These are phyloP conservation scores for Acrobeloides nanus DNA, from an alignment of 2,888 invertebrate species.

Conservation along the genomic window DNA sequence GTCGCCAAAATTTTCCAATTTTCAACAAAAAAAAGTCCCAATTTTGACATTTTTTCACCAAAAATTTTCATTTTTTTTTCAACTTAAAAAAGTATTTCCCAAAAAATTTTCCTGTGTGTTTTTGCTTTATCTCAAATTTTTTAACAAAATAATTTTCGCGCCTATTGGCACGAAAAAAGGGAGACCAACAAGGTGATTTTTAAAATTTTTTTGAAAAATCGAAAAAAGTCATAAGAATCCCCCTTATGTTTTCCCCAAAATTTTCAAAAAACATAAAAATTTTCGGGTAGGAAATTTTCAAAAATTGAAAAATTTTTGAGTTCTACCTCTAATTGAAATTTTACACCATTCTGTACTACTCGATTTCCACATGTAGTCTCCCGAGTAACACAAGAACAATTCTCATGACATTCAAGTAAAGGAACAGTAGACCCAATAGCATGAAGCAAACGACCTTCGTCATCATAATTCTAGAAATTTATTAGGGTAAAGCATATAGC, in stretches of 20 bases:
- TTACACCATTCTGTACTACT: slow-evolving; percentile 31
- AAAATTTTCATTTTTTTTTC: no score
- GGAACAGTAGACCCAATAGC: slow-evolving; percentile 10
- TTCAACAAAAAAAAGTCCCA: no score
- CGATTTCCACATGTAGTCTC: slow-evolving; percentile 31
- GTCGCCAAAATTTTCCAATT: no score
- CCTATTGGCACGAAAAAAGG: slow-evolving; percentile 5
- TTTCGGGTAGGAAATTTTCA: no score
- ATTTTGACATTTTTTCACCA: no score
- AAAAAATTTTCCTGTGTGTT: no score
- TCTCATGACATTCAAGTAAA: slow-evolving; percentile 32
- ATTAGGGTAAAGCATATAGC: neutral
- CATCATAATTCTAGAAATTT: slow-evolving; percentile 11
- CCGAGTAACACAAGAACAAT: slow-evolving; percentile 25
- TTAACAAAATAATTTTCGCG: no score
- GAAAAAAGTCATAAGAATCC: neutral
- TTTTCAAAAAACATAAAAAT: no score
- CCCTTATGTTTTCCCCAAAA: no score
- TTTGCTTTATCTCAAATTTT: no score
- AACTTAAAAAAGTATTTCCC: no score
- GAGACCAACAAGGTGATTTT: neutral
- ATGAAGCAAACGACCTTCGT: slow-evolving; percentile 11
- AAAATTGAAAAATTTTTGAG: no score
- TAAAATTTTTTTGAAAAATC: neutral
- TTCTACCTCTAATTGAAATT: slow-evolving; percentile 25